Evolutionary conservation across 2,113 vertebrate genomes (phyloP), one percentile per base, ranked within the genome.

Genomic region (Dolichallabes microphthalmus): DNA sequence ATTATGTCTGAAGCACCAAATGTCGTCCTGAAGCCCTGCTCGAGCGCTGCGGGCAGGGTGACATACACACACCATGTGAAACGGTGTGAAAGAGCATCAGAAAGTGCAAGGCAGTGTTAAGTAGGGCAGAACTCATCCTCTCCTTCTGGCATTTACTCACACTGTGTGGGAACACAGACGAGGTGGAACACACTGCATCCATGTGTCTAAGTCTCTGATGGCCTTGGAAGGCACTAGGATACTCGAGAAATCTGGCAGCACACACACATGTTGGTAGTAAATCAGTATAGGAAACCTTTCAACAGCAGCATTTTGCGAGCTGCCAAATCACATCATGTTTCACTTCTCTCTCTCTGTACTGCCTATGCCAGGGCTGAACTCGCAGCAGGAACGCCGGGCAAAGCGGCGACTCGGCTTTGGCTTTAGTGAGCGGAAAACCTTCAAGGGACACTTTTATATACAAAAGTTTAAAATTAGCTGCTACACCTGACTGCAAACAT

Each of bases 201-300:
- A 58, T 22, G 30, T 20, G 14, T 50, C n/a, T 75, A 63, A 35
- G 30, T 53, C 35, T 82, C 50, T 66, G 58, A 66, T 73, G 61
- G 19, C 81, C 80, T 71, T 83, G 66, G 57, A 80, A 80, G 78
- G 84, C 78, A 66, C 81, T 52, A 12, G 61, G 84, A 86, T 82
- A 87, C 78, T 82, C 9, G 81, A 86, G 85, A 66, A 61, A 66
- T 73, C 60, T 74, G 85, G 81, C 87, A 86, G 82, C 76, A 80
- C 50, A 66, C 76, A 80, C 50, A 66, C 73, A 45, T 45, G 81
- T 25, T 2, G 85, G 32, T 66, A 39, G 50, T 88, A 75, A 86
- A 83, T 88, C 77, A 86, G 58, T 6, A 80, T 27, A 80, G 45
- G 85, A 80, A 83, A 83, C 66, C 76, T 84, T 74, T 88, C 82